Evolutionary conservation across 2,888 invertebrate genomes (phyloP).

Genomic region (Sabatieria punctata): DNA sequence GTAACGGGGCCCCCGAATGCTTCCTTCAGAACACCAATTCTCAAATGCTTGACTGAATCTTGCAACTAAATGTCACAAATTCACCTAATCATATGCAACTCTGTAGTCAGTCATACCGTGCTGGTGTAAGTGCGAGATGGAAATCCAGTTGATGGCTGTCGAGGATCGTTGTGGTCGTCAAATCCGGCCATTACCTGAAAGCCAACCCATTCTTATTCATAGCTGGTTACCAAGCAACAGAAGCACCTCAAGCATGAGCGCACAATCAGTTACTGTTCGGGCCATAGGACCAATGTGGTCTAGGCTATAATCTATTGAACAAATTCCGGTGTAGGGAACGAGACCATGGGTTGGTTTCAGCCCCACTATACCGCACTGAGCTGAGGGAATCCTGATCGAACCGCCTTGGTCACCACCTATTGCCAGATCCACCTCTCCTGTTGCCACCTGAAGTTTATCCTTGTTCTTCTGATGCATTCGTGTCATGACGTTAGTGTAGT

Average conservation of each 20-base stretch:
- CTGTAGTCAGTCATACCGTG: too few species aligned
- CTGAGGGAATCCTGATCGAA: conserved; percentile 27
- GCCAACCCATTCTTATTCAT: background rate
- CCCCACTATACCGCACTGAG: conserved; percentile 29
- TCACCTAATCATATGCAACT: too few species aligned
- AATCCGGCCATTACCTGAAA: conserved; percentile 23
- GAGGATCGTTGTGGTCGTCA: conserved; percentile 21
- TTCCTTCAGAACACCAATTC: conserved; percentile 26
- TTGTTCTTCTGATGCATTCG: too few species aligned
- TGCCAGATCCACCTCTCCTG: conserved; percentile 26
- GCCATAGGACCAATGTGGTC: conserved; percentile 32
- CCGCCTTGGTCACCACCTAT: conserved; percentile 31
- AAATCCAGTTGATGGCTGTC: conserved; percentile 17
- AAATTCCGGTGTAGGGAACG: conserved; percentile 29
- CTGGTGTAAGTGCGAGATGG: too few species aligned
- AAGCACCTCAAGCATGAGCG: too few species aligned
- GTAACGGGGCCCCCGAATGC: conserved; percentile 22
- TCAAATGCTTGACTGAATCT: conserved; percentile 11
- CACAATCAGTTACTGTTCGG: too few species aligned
- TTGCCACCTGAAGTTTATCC: too few species aligned
- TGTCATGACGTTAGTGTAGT: too few species aligned
- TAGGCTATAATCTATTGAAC: conserved; percentile 19
- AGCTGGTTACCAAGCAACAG: background rate
- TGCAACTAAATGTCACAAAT: background rate
- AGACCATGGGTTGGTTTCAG: too few species aligned